Evolutionary conservation across 2,797 vertebrate genomes (phyloP).

Genomic region (Vireo griseus): DNA sequence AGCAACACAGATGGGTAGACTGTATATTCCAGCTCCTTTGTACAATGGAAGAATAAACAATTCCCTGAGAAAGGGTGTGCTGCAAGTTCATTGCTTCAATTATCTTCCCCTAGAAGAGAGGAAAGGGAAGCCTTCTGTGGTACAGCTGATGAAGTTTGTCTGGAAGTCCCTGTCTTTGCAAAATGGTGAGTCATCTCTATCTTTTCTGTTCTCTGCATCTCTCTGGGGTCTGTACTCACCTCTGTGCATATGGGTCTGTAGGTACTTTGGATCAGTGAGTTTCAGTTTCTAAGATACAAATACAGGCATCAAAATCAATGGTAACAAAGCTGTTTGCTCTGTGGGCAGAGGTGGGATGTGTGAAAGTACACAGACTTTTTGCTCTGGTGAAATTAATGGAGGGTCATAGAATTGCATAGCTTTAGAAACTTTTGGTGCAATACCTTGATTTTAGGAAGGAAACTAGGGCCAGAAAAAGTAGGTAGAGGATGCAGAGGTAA

Average conservation of each 20-base stretch:
- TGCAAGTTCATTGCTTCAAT: not conserved
- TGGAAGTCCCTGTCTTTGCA: not conserved
- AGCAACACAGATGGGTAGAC: slow-evolving; percentile 59
- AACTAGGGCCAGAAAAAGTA: not conserved
- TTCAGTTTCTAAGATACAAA: not conserved
- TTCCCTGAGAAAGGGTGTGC: not conserved
- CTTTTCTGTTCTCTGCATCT: not conserved
- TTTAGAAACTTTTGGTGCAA: not conserved
- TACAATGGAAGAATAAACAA: slow-evolving; percentile 28
- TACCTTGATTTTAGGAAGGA: not conserved
- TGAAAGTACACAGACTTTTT: not conserved
- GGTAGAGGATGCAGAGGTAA: not conserved
- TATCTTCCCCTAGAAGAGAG: not conserved
- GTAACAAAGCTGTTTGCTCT: not conserved
- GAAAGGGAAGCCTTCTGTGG: not conserved
- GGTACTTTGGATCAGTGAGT: not conserved
- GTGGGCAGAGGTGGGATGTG: not conserved
- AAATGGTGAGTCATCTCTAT: not conserved
- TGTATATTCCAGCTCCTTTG: slow-evolving; percentile 20
- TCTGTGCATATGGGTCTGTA: not conserved
- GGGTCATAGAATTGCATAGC: not conserved
- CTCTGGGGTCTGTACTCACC: not conserved
- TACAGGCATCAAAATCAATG: not conserved
- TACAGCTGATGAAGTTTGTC: not conserved
- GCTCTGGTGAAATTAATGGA: not conserved